Percentiles rank a stretch among this genome's conserved stretches.
These are phyloP conservation scores for Panthera tigris DNA, from an alignment of 2,113 vertebrate genomes.

Conservation along the genomic window DNA sequence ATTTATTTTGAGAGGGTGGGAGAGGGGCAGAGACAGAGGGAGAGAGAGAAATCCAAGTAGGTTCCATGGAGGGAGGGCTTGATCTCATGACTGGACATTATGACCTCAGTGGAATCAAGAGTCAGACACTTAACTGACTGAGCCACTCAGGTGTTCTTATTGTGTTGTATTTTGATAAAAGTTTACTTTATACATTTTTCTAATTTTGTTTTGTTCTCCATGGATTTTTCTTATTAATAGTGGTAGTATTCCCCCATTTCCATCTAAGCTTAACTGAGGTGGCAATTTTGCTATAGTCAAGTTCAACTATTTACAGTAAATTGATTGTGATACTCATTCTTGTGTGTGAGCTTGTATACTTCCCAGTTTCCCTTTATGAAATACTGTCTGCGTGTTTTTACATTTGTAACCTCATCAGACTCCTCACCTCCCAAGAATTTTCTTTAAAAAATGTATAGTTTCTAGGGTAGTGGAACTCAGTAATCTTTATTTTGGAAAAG, in stretches of 20 bases:
- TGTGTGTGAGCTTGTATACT: neutral
- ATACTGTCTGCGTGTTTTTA: neutral
- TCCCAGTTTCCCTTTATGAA: neutral
- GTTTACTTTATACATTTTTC: neutral
- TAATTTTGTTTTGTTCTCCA: neutral
- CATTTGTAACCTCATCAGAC: neutral
- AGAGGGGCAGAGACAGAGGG: too few relatives aligned
- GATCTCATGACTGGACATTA: too few relatives aligned
- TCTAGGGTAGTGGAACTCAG: neutral
- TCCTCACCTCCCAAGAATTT: neutral
- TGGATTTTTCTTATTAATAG: neutral
- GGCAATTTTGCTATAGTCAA: neutral
- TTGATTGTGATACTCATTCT: neutral
- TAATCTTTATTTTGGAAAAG: constrained; percentile 27
- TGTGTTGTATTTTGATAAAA: neutral
- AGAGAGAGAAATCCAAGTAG: too few relatives aligned
- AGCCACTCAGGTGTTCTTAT: too few relatives aligned
- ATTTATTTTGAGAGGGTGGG: too few relatives aligned
- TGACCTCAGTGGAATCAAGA: too few relatives aligned
- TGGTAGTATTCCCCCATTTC: neutral
- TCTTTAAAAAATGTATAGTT: neutral
- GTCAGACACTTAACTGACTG: too few relatives aligned
- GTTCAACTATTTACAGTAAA: neutral
- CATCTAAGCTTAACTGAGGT: neutral
- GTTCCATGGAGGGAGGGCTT: too few relatives aligned